These are phyloP conservation scores for Tethya wilhelma DNA, from an alignment of 37 sponge, comb jelly and placozoan genomes.

Conservation along the genomic window DNA sequence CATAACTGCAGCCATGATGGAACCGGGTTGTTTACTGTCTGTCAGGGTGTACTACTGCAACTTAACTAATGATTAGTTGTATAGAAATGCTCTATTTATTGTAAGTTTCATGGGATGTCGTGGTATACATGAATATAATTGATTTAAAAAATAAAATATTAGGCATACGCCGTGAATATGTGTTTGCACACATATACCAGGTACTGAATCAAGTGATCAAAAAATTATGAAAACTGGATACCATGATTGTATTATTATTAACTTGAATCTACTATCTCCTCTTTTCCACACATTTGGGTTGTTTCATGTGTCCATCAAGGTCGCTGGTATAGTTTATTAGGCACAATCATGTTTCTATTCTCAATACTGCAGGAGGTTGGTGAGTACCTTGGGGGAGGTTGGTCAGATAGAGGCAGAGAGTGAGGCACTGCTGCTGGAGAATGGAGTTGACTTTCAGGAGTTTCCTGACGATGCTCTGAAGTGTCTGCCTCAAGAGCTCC, in stretches of 20 bases:
- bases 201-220: too few species aligned
- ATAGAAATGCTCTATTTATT: too few species aligned
- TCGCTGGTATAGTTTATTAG: neutral
- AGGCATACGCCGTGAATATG: too few species aligned
- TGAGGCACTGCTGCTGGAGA: constrained; percentile 80
- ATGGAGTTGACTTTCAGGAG: constrained; percentile 71
- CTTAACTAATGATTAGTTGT: too few species aligned
- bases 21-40: too few species aligned
- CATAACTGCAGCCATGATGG: constrained; percentile 45
- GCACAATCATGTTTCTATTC: neutral
- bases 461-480: constrained; percentile 60
- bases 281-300: neutral
- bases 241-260: neutral
- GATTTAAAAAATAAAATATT: too few species aligned
- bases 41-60: too few species aligned
- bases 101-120: too few species aligned
- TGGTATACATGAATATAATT: too few species aligned
- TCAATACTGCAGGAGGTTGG: constrained; percentile 46
- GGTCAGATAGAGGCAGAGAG: constrained; percentile 86
- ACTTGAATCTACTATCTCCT: neutral
- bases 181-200: too few species aligned
- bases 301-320: neutral
- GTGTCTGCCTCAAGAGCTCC: constrained; percentile 63
- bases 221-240: too few species aligned
- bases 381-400: constrained; percentile 81